Evolutionary conservation across 2,888 invertebrate genomes (phyloP).

Genomic region (Microplitis deprimator): DNA sequence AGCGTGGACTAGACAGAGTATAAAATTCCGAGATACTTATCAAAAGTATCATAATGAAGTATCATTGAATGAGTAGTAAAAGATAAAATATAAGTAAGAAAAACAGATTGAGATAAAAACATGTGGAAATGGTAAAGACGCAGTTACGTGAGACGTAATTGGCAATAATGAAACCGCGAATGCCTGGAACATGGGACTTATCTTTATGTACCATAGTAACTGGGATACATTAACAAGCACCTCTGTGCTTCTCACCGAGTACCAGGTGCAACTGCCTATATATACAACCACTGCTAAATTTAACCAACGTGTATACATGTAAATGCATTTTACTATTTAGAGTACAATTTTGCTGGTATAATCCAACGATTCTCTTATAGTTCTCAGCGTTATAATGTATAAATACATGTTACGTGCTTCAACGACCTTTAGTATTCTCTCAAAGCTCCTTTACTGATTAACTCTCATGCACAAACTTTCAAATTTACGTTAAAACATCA

Average conservation of each 20-base stretch:
- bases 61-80: neutral
- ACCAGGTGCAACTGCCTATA: conserved; percentile 23
- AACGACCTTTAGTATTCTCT: conserved; percentile 31
- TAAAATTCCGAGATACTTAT: no score
- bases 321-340: conserved; percentile 32
- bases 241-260: conserved; percentile 5
- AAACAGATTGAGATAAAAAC: neutral
- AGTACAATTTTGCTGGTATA: conserved; percentile 50
- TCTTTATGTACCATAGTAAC: conserved; percentile 48
- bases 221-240: conserved; percentile 42
- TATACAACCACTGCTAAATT: conserved; percentile 16
- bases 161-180: conserved; percentile 52
- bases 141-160: conserved; percentile 49
- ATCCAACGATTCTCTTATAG: conserved; percentile 50
- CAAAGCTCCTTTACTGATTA: neutral
- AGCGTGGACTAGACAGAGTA: no score
- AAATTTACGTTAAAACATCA: neutral
- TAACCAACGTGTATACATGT: conserved; percentile 3
- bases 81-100: neutral
- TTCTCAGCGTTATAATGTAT: conserved; percentile 45
- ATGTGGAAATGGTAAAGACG: conserved; percentile 10
- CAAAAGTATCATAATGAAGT: no score
- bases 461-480: neutral
- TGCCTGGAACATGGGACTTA: conserved; percentile 48
- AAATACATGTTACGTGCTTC: conserved; percentile 37